Conservation (phyloP, 2,797 vertebrate species). For the Clangula hyemalis region DNA sequence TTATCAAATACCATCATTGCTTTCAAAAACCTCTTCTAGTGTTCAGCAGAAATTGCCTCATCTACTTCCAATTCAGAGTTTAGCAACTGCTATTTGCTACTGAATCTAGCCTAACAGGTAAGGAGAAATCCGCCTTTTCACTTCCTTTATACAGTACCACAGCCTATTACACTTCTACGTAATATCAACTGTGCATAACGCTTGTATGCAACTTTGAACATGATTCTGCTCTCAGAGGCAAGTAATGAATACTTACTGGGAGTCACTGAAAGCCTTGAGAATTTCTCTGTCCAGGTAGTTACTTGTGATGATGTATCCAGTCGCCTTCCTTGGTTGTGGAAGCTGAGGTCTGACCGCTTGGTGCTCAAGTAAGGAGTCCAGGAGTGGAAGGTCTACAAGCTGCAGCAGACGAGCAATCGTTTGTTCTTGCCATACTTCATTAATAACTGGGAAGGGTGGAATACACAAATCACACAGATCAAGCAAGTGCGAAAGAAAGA, state of each 20-base stretch:
- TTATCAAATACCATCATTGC: background rate
- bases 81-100: background rate
- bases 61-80: background rate
- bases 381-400: conserved; percentile 92
- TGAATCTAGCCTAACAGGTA: background rate
- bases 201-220: background rate
- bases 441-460: conserved; percentile 82
- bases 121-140: background rate
- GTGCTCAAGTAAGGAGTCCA: conserved; percentile 89
- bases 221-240: background rate
- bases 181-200: background rate
- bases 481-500: background rate
- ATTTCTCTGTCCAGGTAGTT: conserved; percentile 93
- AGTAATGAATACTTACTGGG: conserved; percentile 84
- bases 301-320: conserved; percentile 83
- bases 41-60: background rate
- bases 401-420: conserved; percentile 91
- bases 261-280: conserved; percentile 95
- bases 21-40: background rate
- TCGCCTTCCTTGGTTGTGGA: conserved; percentile 80
- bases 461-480: background rate
- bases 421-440: conserved; percentile 96
- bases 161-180: background rate
- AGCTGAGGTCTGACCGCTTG: conserved; percentile 72
- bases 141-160: background rate